These are phyloP conservation scores for Calyptomena viridis DNA, from an alignment of 2,113 vertebrate genomes.

Conservation along the genomic window DNA sequence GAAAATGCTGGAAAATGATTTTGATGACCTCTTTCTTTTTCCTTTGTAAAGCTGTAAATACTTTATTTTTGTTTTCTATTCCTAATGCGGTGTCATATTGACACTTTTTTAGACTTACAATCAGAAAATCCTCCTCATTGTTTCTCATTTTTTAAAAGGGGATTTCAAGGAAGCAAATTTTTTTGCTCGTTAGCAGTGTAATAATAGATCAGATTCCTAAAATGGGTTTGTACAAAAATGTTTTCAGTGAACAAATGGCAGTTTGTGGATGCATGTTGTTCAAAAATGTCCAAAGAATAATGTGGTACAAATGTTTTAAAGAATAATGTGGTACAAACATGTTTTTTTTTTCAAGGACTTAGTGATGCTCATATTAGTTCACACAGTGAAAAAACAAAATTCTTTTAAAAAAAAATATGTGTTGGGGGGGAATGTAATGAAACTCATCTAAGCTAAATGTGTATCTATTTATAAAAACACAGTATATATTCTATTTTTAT, in stretches of 20 bases:
- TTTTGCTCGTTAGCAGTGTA: slow-evolving; percentile 38
- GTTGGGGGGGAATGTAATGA: neutral
- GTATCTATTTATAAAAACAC: slow-evolving; percentile 72
- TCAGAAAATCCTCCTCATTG: slow-evolving; percentile 54
- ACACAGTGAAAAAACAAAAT: neutral
- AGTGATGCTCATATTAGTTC: neutral
- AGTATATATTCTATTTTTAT: slow-evolving; percentile 73
- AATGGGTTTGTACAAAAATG: slow-evolving; percentile 40
- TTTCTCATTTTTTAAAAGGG: slow-evolving; percentile 53
- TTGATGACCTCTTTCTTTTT: slow-evolving; percentile 52
- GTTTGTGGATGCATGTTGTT: slow-evolving; percentile 58
- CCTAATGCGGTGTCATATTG: slow-evolving; percentile 77
- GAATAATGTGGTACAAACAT: neutral
- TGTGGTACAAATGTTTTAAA: slow-evolving; percentile 21
- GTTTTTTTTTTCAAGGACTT: slow-evolving; percentile 9
- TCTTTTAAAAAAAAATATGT: neutral
- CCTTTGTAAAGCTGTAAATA: slow-evolving; percentile 82
- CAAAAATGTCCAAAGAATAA: slow-evolving; percentile 58
- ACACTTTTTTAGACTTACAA: slow-evolving; percentile 71
- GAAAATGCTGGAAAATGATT: slow-evolving; percentile 61
- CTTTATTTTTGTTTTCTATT: slow-evolving; percentile 71
- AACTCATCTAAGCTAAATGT: slow-evolving; percentile 60
- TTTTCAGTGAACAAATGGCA: slow-evolving; percentile 4
- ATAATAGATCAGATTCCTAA: slow-evolving; percentile 19
- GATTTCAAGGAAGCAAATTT: slow-evolving; percentile 52